Conservation (phyloP, 2,797 vertebrate genomes). For the Apodemus agrarius region DNA sequence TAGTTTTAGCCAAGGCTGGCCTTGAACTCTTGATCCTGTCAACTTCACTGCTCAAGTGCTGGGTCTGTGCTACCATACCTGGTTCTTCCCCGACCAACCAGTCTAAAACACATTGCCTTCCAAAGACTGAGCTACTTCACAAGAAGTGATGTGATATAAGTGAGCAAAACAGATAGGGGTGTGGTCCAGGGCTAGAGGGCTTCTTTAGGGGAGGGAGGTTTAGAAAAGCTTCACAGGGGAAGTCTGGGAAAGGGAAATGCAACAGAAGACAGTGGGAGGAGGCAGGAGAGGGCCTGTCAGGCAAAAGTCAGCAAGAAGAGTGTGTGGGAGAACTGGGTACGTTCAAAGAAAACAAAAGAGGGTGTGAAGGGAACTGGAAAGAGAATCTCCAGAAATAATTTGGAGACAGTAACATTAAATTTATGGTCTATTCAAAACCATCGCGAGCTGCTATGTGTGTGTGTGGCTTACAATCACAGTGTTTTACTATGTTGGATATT, state of each 20-base stretch:
- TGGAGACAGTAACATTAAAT: not conserved
- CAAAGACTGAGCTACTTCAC: not conserved
- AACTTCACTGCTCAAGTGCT: not conserved
- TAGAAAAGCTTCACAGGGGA: not conserved
- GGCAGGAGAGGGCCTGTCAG: not conserved
- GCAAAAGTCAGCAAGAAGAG: not conserved
- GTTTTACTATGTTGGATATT: not conserved
- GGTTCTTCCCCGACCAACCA: not conserved
- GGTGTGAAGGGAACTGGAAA: not conserved
- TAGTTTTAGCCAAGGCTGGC: not conserved
- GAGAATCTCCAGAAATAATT: not conserved
- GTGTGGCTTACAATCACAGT: not conserved
- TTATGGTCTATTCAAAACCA: not conserved
- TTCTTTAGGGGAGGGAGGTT: not conserved
- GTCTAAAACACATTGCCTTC: not conserved
- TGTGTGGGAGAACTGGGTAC: not conserved
- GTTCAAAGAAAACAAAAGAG: conserved; percentile 21
- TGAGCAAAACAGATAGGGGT: not conserved
- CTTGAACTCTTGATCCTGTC: not conserved
- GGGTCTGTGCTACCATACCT: not conserved
- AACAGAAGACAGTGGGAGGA: not conserved
- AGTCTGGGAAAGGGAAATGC: not conserved
- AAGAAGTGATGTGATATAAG: not conserved
- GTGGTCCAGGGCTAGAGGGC: not conserved
- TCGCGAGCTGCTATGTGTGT: not conserved